phyloP scores from a whole-genome alignment of 2,113 vertebrate species.

The Calyptomena viridis region DNA sequence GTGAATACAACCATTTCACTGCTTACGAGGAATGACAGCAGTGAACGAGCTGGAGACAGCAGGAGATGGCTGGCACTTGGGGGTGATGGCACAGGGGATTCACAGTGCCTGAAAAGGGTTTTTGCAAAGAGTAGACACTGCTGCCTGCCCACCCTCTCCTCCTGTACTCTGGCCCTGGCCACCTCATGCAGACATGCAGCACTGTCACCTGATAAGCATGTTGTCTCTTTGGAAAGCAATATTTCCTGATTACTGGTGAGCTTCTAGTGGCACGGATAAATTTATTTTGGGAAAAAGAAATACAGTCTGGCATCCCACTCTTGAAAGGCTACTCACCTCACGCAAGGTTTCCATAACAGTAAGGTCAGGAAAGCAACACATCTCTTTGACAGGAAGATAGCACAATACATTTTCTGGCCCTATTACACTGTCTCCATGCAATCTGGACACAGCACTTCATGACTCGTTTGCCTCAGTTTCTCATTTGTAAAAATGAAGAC shows the following conservation, averaged over 20 bases:
- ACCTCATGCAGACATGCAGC: neutral
- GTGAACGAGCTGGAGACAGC: neutral
- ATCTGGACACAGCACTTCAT: neutral
- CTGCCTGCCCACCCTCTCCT: neutral
- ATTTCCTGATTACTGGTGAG: slow-evolving; percentile 23
- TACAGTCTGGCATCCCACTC: neutral
- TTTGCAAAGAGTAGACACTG: neutral
- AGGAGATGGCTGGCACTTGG: neutral
- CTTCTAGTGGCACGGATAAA: slow-evolving; percentile 15
- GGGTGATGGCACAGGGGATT: neutral
- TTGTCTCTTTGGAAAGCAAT: neutral
- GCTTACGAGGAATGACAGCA: neutral
- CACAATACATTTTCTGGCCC: slow-evolving; percentile 22
- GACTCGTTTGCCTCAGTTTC: slow-evolving; percentile 47
- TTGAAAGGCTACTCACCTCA: slow-evolving; percentile 47
- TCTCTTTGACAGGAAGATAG: slow-evolving; percentile 37
- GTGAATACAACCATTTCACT: neutral
- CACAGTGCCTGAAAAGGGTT: neutral
- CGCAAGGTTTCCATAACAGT: slow-evolving; percentile 5
- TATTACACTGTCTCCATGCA: neutral
- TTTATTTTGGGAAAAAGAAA: slow-evolving; percentile 50
- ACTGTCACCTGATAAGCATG: neutral
- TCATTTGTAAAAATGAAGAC: slow-evolving; percentile 26
- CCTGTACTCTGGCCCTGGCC: rapidly evolving
- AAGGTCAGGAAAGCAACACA: slow-evolving; percentile 37